Base-by-base conservation (phyloP, 2,888 invertebrate genomes). In the Gortyna flavago region DNA sequence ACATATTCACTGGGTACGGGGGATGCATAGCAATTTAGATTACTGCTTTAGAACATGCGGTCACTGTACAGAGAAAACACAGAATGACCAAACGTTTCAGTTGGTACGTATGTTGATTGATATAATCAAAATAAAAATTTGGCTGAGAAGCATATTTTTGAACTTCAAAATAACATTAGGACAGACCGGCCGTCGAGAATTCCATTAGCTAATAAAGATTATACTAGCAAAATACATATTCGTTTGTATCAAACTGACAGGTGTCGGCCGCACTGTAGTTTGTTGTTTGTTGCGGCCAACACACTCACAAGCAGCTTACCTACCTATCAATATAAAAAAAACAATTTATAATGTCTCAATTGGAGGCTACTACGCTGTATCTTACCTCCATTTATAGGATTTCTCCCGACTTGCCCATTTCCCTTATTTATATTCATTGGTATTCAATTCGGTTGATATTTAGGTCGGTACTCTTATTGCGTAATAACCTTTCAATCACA, bases 11-110 rank as follows among this genome's bases (percentile, higher is more conserved):
- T 83, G 88, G 82, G 75, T 81, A 84, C 70, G 77, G 78, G 78
- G 81, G 81, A 79, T 85, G 83, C 85, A 86, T 75, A 88, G 85
- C 89, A 86, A 89, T 89, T 89, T 88, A 86, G 89, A 88, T 89
- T 89, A 85, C 72, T 79, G 61, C 71, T 71, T 66, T 77, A 72
- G 57, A 77, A 71, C 73, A 69, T 72, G 54, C 21, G 11, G 29
- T 4, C 66, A 71, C 4, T 32, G 1, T 0, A 32, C 1, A 38
- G 2, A 48, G 57, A 9, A 21, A 2, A 59, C 0, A 7, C 65
- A 85, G 80, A 80, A 84, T 73, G n/a, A 32, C 7, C 6, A 25
- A 18, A 18, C 6, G 4, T 21, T n/a, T 38, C 1, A 61, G 8
- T 61, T 32, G 2, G 3, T 59, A 29, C 0, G 59, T 59, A 7